phyloP scores from a whole-genome alignment of 2,797 vertebrate genomes.

The Chaunax sp. region DNA sequence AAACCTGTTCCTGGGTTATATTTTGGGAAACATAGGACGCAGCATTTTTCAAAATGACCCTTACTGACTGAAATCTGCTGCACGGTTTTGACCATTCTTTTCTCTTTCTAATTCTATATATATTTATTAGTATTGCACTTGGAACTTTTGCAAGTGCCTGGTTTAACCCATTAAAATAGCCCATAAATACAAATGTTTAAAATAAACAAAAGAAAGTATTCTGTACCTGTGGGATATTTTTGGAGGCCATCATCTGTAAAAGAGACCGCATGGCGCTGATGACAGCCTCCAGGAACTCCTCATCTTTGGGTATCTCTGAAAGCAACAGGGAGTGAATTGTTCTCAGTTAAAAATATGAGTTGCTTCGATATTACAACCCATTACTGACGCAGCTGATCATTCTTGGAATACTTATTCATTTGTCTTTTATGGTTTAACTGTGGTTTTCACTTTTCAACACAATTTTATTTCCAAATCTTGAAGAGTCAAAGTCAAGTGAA shows the following conservation, averaged over 20 bases:
- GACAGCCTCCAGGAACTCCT: slow-evolving; percentile 94
- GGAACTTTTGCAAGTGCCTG: background rate
- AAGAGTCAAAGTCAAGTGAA: background rate
- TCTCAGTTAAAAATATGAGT: background rate
- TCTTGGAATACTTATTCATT: background rate
- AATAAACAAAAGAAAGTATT: background rate
- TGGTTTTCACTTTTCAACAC: no score
- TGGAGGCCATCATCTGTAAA: slow-evolving; percentile 91
- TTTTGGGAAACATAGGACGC: slow-evolving; percentile 1
- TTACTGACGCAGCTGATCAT: background rate
- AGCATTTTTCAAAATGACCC: background rate
- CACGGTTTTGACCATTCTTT: background rate
- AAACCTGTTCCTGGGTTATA: background rate
- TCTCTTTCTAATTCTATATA: background rate
- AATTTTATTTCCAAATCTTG: background rate
- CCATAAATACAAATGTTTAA: background rate
- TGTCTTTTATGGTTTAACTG: background rate
- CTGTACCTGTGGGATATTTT: slow-evolving; percentile 93
- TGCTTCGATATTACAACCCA: background rate
- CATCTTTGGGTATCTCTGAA: slow-evolving; percentile 88
- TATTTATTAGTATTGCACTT: background rate
- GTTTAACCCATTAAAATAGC: background rate
- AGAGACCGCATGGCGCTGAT: slow-evolving; percentile 94
- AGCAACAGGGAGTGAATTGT: slow-evolving; percentile 1
- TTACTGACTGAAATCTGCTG: background rate